Base-by-base conservation (phyloP, 2,797 vertebrate species). In the Benthosema pterotum region DNA sequence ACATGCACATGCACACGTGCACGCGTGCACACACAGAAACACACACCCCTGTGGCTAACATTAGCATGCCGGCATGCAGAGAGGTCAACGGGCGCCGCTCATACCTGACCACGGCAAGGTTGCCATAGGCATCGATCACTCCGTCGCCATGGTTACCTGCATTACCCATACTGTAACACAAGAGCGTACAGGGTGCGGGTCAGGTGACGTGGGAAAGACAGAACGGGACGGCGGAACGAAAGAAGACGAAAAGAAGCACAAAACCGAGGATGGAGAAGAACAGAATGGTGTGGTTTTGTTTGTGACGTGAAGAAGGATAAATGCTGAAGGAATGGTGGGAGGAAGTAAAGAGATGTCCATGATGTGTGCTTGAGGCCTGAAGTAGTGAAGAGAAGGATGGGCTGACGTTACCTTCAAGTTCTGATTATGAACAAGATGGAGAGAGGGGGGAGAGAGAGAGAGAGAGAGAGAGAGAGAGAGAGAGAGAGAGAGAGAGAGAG, bases 121-220 rank as follows among this genome's bases (percentile, higher is more conserved):
- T 94, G 90, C 91, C 93, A 85, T 66, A 72, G 79, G 92, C 89
- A 92, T 88, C 89, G 84, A 91, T 92, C 83, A 94, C 88, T 69
- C 87, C 87, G 66, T 95, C 91, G 92, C 87, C 93, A 90, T 89
- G 93, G 94, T 94, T 95, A 94, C 92, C 92, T 92, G 90, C 89
- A 92, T 93, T 93, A 96, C 91, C 91, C 74, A 89, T 77, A 94
- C 92, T 96, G 93, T 78, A 90, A 89, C 74, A 89, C 60, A 86
- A 88, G 67, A 87, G 71, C 5, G 22, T 60, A 25, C 2, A 77
- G 48, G 66, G 63, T 47, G 58, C 17, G 58, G 19, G 66, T 57
- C 52, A 69, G 69, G 48, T 68, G 28, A 7, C n/a, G n/a, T 25
- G 68, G 76, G 52, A 68, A 46, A 71, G 59, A 64, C 42, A 25